phyloP scores from a whole-genome alignment of 1,140 invertebrate species.

The Zaprionus capensis region DNA sequence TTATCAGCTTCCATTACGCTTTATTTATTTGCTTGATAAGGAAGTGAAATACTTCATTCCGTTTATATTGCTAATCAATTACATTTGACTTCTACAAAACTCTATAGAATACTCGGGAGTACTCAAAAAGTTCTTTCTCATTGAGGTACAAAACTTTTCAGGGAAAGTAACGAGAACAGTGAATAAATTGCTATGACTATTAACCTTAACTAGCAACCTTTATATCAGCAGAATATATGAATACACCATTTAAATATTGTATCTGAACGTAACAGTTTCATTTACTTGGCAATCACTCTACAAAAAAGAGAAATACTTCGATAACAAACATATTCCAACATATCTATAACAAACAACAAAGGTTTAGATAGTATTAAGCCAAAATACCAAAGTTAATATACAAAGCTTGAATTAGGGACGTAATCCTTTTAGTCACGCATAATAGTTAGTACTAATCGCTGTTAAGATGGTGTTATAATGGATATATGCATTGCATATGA shows the following conservation, averaged over 20 bases:
- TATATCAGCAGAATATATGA: no score
- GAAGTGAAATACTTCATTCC: neutral
- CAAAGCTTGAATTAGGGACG: neutral
- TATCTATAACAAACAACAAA: neutral
- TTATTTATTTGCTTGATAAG: neutral
- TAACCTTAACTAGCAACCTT: no score
- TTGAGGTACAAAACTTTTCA: no score
- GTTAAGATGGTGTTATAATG: slow-evolving; percentile 4
- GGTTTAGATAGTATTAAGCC: neutral
- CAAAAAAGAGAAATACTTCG: no score
- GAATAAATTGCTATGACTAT: no score
- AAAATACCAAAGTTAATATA: neutral
- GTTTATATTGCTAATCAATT: neutral
- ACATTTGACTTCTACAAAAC: neutral
- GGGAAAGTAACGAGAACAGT: no score
- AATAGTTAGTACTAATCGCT: slow-evolving; percentile 2
- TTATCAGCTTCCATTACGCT: slow-evolving; percentile 12
- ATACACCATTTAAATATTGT: no score
- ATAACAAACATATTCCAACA: neutral
- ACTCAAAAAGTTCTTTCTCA: no score
- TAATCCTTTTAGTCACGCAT: neutral
- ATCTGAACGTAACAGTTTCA: neutral
- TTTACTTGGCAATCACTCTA: neutral
- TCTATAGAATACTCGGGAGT: neutral
- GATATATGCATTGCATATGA: neutral